These are phyloP conservation scores for Sebastes itinus DNA, from an alignment of 2,797 vertebrate species.

Conservation along the genomic window DNA sequence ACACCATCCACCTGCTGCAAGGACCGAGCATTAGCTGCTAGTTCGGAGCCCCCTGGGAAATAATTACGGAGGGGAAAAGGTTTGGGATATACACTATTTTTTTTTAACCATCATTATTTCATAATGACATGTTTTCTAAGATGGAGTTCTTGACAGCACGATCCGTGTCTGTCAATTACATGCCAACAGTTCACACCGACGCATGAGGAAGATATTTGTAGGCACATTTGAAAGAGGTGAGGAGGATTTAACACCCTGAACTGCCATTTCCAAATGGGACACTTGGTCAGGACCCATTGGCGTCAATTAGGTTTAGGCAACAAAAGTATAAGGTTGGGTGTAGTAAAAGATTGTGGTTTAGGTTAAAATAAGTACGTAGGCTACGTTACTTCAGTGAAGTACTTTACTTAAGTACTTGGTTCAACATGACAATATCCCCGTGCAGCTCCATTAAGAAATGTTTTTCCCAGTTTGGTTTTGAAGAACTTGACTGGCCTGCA, in stretches of 20 bases:
- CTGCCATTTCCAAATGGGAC: no score
- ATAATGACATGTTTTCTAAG: slow-evolving; percentile 2
- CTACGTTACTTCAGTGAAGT: no score
- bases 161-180: slow-evolving; percentile 8
- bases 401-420: no score
- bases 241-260: neutral
- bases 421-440: no score
- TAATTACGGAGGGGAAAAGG: slow-evolving; percentile 4
- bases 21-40: neutral
- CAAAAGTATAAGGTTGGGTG: no score
- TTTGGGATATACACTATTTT: neutral
- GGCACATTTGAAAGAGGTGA: neutral
- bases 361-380: no score
- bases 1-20: neutral
- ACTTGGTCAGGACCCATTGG: no score
- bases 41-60: neutral
- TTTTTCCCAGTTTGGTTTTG: no score
- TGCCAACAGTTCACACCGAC: neutral
- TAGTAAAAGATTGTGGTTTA: no score
- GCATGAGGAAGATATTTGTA: neutral
- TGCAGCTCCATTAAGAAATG: no score
- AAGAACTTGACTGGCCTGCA: no score
- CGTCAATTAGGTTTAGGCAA: no score
- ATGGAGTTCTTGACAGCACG: neutral
- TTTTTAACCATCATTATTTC: slow-evolving; percentile 13